Evolutionary conservation across 2,797 vertebrate genomes (phyloP).

Genomic region (Ciconia nigra): DNA sequence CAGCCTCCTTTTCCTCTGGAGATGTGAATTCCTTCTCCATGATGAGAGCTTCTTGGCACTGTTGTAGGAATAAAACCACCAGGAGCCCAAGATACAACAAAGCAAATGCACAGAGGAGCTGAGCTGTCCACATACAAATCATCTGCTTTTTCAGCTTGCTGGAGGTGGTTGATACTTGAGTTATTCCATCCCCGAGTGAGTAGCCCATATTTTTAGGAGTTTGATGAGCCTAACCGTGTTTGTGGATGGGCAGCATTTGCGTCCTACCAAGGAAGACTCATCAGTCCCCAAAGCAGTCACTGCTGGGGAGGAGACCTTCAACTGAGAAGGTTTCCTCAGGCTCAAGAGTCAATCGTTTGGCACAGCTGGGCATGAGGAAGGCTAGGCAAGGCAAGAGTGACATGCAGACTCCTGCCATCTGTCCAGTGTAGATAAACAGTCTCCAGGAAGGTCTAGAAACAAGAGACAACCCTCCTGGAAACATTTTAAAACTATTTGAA

Average conservation of each 20-base stretch:
- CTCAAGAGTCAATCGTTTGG: not conserved
- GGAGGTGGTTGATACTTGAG: not conserved
- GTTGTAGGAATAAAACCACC: fast-evolving
- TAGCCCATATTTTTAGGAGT: not conserved
- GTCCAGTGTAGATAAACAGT: fast-evolving
- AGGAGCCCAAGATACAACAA: not conserved
- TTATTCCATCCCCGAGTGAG: not conserved
- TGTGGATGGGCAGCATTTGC: not conserved
- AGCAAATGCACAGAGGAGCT: not conserved
- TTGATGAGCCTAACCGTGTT: fast-evolving
- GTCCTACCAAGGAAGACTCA: not conserved
- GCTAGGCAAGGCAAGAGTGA: not conserved
- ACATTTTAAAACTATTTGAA: fast-evolving
- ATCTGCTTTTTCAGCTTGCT: not conserved
- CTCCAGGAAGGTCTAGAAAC: not conserved
- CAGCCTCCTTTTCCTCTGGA: not conserved
- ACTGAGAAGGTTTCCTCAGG: not conserved
- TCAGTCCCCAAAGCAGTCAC: not conserved
- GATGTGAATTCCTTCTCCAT: not conserved
- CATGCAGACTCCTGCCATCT: fast-evolving
- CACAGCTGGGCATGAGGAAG: not conserved
- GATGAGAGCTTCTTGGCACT: not conserved
- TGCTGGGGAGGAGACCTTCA: not conserved
- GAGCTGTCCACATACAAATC: not conserved
- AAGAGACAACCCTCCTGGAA: not conserved